These are phyloP conservation scores for Darevskia mixta DNA, from an alignment of 2,797 vertebrate species.

Conservation along the genomic window DNA sequence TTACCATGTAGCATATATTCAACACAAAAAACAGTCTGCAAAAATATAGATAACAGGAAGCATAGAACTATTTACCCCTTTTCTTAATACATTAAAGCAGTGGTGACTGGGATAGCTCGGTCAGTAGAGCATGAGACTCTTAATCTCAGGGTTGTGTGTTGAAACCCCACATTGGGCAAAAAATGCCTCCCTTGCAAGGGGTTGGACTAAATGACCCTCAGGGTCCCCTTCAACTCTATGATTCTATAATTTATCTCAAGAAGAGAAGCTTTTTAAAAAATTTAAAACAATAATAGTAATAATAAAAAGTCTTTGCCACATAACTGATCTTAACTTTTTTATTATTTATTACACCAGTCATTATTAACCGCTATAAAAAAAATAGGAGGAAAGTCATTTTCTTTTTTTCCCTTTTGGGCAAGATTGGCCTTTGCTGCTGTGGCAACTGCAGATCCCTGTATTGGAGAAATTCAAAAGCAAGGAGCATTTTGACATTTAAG, in stretches of 20 bases:
- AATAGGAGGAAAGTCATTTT: slow-evolving; percentile 63
- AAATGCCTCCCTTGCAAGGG: no score
- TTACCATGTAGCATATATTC: no score
- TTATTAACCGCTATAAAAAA: slow-evolving; percentile 49
- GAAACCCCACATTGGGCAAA: no score
- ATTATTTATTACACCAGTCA: slow-evolving; percentile 67
- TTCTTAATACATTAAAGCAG: slow-evolving; percentile 3
- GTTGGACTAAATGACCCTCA: no score
- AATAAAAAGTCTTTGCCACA: neutral
- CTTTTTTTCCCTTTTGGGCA: slow-evolving; percentile 41
- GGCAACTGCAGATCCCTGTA: slow-evolving; percentile 46
- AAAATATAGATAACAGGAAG: slow-evolving; percentile 19
- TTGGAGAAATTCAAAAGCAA: slow-evolving; percentile 54
- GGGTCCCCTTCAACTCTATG: no score
- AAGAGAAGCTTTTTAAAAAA: slow-evolving; percentile 17
- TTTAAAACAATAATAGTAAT: neutral
- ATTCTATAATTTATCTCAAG: neutral
- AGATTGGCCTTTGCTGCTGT: slow-evolving; percentile 41
- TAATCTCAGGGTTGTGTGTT: no score
- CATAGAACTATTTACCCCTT: slow-evolving; percentile 2
- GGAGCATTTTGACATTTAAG: slow-evolving; percentile 61
- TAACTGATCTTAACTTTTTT: slow-evolving; percentile 21
- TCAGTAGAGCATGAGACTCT: no score
- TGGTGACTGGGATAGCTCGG: neutral
- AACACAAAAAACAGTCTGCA: neutral